phyloP scores from a whole-genome alignment of 1,140 invertebrate species.

The Drosophila melanica region DNA sequence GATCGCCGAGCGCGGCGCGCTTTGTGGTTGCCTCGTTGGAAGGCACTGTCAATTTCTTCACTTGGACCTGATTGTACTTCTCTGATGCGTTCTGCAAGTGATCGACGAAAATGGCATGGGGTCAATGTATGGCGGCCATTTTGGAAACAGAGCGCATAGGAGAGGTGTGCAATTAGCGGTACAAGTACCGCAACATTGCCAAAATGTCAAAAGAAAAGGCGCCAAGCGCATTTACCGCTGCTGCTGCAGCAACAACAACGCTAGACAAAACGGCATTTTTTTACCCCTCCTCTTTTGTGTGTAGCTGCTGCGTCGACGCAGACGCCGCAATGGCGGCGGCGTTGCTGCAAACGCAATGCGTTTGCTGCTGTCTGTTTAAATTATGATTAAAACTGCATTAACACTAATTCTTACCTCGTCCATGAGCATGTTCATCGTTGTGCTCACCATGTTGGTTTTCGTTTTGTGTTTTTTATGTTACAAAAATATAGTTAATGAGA shows the following conservation, averaged over 20 bases:
- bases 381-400: background rate
- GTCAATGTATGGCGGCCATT: conserved; percentile 55
- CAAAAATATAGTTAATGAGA: conserved; percentile 29
- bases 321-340: conserved; percentile 63
- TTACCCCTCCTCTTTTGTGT: conserved; percentile 30
- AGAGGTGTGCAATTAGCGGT: conserved; percentile 46
- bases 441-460: conserved; percentile 63
- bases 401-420: conserved; percentile 62
- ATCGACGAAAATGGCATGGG: conserved; percentile 1
- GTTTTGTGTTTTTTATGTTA: conserved; percentile 10
- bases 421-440: conserved; percentile 60
- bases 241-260: conserved; percentile 30
- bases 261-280: conserved; percentile 57
- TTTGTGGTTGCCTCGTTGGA: conserved; percentile 70
- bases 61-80: conserved; percentile 64
- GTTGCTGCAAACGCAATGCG: conserved; percentile 15
- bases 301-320: conserved; percentile 14
- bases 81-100: conserved; percentile 67
- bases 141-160: conserved; percentile 43
- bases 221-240: conserved; percentile 54
- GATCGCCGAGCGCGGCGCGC: conserved; percentile 75
- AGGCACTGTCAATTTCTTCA: conserved; percentile 74
- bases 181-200: conserved; percentile 40
- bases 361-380: conserved; percentile 1
- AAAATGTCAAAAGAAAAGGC: conserved; percentile 44